These are phyloP conservation scores for Macquaria australasica DNA, from an alignment of 2,113 vertebrate genomes.

Conservation along the genomic window DNA sequence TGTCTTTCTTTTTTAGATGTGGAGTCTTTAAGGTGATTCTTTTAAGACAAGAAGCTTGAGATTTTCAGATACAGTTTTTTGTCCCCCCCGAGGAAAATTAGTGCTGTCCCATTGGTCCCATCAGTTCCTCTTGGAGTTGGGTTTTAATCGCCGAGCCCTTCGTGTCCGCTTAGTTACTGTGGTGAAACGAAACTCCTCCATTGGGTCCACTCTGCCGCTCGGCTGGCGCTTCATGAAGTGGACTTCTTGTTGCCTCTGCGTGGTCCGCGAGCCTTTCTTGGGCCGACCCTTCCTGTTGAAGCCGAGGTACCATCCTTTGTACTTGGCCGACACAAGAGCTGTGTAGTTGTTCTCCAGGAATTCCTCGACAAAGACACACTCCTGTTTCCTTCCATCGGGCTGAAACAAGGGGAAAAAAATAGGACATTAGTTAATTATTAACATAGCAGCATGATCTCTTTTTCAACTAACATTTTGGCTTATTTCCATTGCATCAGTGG, in stretches of 20 bases:
- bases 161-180: slow-evolving; percentile 88
- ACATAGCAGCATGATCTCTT: not conserved
- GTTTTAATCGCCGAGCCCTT: slow-evolving; percentile 86
- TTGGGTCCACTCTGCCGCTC: slow-evolving; percentile 79
- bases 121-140: slow-evolving; percentile 81
- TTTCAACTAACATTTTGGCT: not conserved
- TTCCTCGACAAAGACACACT: slow-evolving; percentile 89
- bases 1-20: slow-evolving; percentile 66
- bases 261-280: slow-evolving; percentile 85
- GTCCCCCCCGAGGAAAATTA: slow-evolving; percentile 36
- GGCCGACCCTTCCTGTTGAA: slow-evolving; percentile 87
- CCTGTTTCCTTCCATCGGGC: slow-evolving; percentile 85
- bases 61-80: slow-evolving; percentile 55
- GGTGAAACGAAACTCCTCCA: slow-evolving; percentile 87
- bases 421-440: slow-evolving; percentile 13
- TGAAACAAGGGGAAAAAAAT: slow-evolving; percentile 47
- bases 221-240: slow-evolving; percentile 88
- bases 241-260: slow-evolving; percentile 87
- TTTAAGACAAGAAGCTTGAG: slow-evolving; percentile 70
- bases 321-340: slow-evolving; percentile 86
- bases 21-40: slow-evolving; percentile 74
- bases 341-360: slow-evolving; percentile 90
- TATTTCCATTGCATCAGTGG: not conserved
- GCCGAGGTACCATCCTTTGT: slow-evolving; percentile 89
- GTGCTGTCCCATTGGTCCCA: slow-evolving; percentile 60